phyloP scores from a whole-genome alignment of 2,113 vertebrate genomes.

The Bubo scandiacus region DNA sequence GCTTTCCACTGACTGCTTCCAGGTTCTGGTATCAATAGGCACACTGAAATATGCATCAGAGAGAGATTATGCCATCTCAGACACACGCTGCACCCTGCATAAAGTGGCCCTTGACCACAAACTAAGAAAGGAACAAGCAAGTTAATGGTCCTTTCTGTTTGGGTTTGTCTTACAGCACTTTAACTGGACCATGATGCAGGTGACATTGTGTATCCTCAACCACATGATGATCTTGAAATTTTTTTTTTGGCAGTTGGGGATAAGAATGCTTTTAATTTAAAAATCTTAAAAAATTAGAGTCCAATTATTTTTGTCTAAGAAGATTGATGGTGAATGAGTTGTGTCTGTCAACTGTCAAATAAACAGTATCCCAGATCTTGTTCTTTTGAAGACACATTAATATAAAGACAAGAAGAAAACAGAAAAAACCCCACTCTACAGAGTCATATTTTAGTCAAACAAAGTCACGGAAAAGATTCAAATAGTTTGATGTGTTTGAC shows the following conservation, averaged over 20 bases:
- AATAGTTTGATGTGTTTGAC: not conserved
- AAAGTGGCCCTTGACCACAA: not conserved
- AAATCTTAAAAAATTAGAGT: not conserved
- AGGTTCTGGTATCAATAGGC: fast-evolving
- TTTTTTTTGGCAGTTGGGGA: fast-evolving
- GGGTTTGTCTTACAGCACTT: not conserved
- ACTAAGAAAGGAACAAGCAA: not conserved
- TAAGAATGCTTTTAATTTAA: not conserved
- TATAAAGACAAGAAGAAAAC: not conserved
- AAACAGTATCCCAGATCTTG: not conserved
- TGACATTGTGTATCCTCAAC: not conserved
- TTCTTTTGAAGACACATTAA: not conserved
- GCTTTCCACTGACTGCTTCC: not conserved
- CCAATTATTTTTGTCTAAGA: not conserved
- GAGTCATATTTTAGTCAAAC: not conserved
- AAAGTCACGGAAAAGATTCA: constrained; percentile 31
- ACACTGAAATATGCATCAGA: not conserved
- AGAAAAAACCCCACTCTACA: fast-evolving
- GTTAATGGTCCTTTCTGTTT: not conserved
- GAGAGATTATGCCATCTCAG: not conserved
- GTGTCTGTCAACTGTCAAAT: not conserved
- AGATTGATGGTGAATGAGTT: not conserved
- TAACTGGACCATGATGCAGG: not conserved
- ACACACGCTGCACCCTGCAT: not conserved
- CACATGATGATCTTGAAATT: not conserved